phyloP scores from a whole-genome alignment of 2,797 vertebrate species.

The Bovichtus diacanthus region DNA sequence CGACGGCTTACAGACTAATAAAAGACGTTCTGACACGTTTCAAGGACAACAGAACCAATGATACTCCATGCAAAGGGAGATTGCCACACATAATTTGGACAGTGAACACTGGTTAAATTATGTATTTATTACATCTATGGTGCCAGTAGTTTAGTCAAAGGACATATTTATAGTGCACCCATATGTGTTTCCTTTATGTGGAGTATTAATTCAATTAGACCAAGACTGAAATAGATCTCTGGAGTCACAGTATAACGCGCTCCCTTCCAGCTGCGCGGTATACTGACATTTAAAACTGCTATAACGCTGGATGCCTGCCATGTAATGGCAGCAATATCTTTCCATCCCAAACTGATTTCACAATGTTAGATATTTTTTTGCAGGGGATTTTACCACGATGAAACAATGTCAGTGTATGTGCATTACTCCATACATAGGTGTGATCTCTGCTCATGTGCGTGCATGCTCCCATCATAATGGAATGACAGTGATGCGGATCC shows the following conservation, averaged over 20 bases:
- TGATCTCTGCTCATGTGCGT: conserved; percentile 46
- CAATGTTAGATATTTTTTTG: conserved; percentile 25
- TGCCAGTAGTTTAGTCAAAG: conserved; percentile 35
- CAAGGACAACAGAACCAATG: conserved; percentile 40
- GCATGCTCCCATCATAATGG: conserved; percentile 70
- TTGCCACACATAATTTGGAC: conserved; percentile 42
- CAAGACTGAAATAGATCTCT: conserved; percentile 37
- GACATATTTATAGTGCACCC: conserved; percentile 36
- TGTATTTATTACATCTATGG: conserved; percentile 39
- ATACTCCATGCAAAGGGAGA: conserved; percentile 8
- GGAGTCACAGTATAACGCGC: conserved; percentile 19
- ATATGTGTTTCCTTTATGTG: conserved; percentile 31
- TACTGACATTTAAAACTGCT: conserved; percentile 29
- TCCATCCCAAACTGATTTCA: conserved; percentile 40
- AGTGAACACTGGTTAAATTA: conserved; percentile 30
- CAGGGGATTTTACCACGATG: background rate
- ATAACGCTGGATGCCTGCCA: conserved; percentile 31
- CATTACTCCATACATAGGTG: conserved; percentile 46
- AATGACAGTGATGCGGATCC: conserved; percentile 65
- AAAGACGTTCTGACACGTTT: conserved; percentile 45
- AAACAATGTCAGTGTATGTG: conserved; percentile 42
- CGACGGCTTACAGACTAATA: conserved; percentile 34
- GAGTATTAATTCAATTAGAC: conserved; percentile 33
- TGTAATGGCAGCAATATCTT: conserved; percentile 8
- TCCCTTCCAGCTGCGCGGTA: conserved; percentile 37